Evolutionary conservation across 2,888 invertebrate species (phyloP), one percentile per base, ranked within the genome.

Genomic region (Acronicta alni): DNA sequence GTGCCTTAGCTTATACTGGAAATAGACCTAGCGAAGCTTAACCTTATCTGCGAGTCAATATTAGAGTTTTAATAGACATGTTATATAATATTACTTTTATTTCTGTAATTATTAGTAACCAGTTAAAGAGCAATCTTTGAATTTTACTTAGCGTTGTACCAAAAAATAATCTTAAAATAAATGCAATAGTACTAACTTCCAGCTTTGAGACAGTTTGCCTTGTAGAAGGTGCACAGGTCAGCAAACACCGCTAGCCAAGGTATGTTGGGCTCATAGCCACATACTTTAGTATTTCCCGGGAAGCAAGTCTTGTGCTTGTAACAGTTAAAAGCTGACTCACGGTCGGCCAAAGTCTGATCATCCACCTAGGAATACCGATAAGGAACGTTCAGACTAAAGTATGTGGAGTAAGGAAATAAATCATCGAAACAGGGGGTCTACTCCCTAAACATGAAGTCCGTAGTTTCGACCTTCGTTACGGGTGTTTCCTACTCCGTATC

Each of bases 191-290:
- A 81, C 89, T 80, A 62, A 89, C 90, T 41, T 57, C 84, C 85
- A 7, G 51, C 60, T 12, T 53, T 57, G 0, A 64, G 7, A 59
- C 91, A 91, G 57, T 90, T 91, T 1, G 72, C 73, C 39, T 74
- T 78, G 46, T 85, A 79, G 37, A 89, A 55, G 0, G 76, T 77
- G 52, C 91, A 91, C 14, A 72, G 14, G 44, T 88, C 83, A 10
- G 72, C 80, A 56, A 91, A 91, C 20, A 77, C 72, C 0, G 83
- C 85, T 3, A 90, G 54, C 20, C 67, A 70, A 0, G 60, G 47
- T 0, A 35, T 44, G 0, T 23, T 10, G 0, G 72, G 65, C 37
- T 90, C 87, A 43, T 55, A 87, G 0, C 84, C 90, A 47, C 90
- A 90, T 0, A 86, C 80, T 52, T 71, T 74, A 0, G 57, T 44